Conservation (phyloP, 2,888 invertebrate species). For the Rhagonycha lutea region DNA sequence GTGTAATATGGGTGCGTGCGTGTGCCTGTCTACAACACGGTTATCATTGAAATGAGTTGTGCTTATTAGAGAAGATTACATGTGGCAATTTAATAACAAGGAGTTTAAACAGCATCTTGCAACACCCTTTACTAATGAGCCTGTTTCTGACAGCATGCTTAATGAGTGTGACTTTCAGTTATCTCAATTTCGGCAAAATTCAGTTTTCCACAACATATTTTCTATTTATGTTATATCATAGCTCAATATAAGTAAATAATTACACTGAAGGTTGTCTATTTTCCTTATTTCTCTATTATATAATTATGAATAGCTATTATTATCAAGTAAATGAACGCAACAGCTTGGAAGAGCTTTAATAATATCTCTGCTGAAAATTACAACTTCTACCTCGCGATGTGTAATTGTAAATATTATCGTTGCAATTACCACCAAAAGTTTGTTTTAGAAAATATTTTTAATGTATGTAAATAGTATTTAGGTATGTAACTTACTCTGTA, state of each 20-base stretch:
- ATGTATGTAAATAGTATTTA: background rate
- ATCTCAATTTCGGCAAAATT: slow-evolving; percentile 21
- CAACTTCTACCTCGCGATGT: background rate
- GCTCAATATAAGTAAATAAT: slow-evolving; percentile 1
- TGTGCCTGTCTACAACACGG: slow-evolving; percentile 28
- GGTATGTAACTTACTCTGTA: background rate
- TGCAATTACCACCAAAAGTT: background rate
- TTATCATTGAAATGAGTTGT: slow-evolving; percentile 27
- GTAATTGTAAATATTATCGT: background rate
- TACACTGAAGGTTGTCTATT: background rate
- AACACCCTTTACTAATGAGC: slow-evolving; percentile 34
- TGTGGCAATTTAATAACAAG: slow-evolving; percentile 32
- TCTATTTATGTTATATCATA: background rate
- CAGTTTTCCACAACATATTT: slow-evolving; percentile 10
- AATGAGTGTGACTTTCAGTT: slow-evolving; percentile 31
- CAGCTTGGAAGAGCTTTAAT: background rate
- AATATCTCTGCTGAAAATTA: background rate
- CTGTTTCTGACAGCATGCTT: slow-evolving; percentile 33
- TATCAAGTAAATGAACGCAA: background rate
- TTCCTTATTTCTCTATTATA: background rate
- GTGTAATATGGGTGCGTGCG: slow-evolving; percentile 21
- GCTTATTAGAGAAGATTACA: slow-evolving; percentile 32
- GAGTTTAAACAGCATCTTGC: slow-evolving; percentile 32
- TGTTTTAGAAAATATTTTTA: background rate
- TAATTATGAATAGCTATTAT: background rate